A percentile compares a stretch with the other conserved stretches of the same genome.
phyloP scores from a whole-genome alignment of 92 coral and sea anemone genomes.

The Palythoa caribaeorum region DNA sequence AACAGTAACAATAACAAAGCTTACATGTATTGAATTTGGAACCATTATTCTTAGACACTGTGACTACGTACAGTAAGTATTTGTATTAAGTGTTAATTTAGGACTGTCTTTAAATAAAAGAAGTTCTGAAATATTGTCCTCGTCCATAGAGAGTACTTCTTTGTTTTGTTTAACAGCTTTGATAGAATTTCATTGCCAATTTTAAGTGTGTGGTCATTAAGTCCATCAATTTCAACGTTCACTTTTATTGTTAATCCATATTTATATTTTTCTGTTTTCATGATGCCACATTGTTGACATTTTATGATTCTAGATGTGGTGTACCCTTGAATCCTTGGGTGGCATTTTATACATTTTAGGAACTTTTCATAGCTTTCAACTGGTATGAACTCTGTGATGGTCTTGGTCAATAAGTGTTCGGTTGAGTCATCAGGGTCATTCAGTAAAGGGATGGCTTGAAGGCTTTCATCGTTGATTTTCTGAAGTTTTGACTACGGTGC shows the following conservation, averaged over 20 bases:
- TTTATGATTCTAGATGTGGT: slow-evolving; percentile 15
- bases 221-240: slow-evolving; percentile 12
- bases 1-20: too few relatives aligned
- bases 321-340: slow-evolving; percentile 32
- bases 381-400: slow-evolving; percentile 32
- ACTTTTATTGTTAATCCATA: slow-evolving; percentile 30
- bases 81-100: slow-evolving; percentile 13
- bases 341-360: slow-evolving; percentile 41
- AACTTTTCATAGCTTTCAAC: slow-evolving; percentile 46
- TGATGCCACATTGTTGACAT: slow-evolving; percentile 41
- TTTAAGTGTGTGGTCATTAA: slow-evolving; percentile 24
- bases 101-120: slow-evolving; percentile 28
- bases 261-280: slow-evolving; percentile 44
- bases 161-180: slow-evolving; percentile 19
- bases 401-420: slow-evolving; percentile 37
- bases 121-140: slow-evolving; percentile 35
- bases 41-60: slow-evolving; percentile 14
- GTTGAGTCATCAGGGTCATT: slow-evolving; percentile 19
- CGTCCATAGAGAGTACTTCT: slow-evolving; percentile 43
- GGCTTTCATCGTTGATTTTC: slow-evolving; percentile 35
- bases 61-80: slow-evolving; percentile 6
- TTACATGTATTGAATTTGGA: background rate
- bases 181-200: slow-evolving; percentile 40
- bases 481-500: slow-evolving; percentile 44
- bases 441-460: slow-evolving; percentile 38